Evolutionary conservation across 2,113 vertebrate species (phyloP), one percentile per base, ranked within the genome.

Genomic region (Oryzias melastigma): DNA sequence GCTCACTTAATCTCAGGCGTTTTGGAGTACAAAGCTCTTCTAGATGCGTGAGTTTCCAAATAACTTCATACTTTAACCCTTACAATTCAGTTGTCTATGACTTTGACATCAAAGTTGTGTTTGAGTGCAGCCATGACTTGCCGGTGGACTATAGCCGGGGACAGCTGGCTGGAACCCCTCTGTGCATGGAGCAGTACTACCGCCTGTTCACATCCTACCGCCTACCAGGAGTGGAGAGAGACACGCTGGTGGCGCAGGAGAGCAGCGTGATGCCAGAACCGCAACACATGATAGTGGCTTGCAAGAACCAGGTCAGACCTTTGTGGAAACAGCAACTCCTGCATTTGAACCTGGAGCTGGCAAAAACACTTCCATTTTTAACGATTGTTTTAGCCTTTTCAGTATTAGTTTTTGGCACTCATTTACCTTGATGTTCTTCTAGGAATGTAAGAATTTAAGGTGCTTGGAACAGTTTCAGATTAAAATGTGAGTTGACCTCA

Each of bases 141-240:
- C 96, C 96, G 72, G 75, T 91, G 25, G 97, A 99, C 75, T 94
- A 90, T 52, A 95, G 94, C 75, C 93, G 91, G 66, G 97, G 97
- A 62, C 96, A 98, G 83, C 89, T 95, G 58, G 94, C 95, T 41
- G 96, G 96, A 58, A 95, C 94, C 8, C 93, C 92, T 24, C 90
- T 98, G 65, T 99, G 97, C 65, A 99, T 98, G 96, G 94, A 96
- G 85, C 97, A 99, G 83, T 98, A 99, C 86, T 94, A 96, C 44
- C 92, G 92, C 52, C 94, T 99, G 53, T 99, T 99, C 88, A 94
- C 94, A 60, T 94, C 95, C 65, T 98, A 97, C 78, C 96, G 97
- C 58, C 91, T 98, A 60, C 95, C 97, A 17, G 96, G 96, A 68
- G 73, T 83, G 47, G 88, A 90, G 65, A 95, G 93, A 85, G 97